phyloP scores from a whole-genome alignment of 1,140 invertebrate genomes.

The Chironomus striatipennis region DNA sequence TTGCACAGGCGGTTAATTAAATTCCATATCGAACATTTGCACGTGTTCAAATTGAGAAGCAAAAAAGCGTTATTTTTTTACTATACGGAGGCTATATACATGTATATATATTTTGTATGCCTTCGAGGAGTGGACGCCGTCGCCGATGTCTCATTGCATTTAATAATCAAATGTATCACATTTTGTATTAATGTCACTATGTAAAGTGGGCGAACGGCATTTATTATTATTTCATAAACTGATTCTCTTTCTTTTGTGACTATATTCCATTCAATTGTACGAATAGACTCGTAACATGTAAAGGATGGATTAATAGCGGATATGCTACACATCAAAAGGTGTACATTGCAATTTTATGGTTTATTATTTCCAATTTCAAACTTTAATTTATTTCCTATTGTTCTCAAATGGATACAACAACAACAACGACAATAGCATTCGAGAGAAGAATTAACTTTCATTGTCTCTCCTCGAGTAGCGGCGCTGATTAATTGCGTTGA shows the following conservation, averaged over 20 bases:
- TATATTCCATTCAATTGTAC: too few species aligned
- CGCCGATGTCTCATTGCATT: constrained; percentile 5
- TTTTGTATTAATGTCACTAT: not conserved
- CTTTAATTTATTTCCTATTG: constrained; percentile 6
- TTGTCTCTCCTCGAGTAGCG: not conserved
- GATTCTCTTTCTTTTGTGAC: not conserved
- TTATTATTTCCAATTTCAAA: constrained; percentile 2
- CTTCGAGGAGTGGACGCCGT: not conserved
- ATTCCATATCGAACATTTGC: constrained; percentile 22
- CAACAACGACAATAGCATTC: too few species aligned
- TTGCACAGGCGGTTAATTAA: constrained; percentile 22
- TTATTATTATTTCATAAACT: not conserved
- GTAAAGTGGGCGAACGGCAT: not conserved
- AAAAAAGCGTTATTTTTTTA: not conserved
- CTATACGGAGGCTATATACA: not conserved
- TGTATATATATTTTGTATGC: not conserved
- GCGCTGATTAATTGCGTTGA: not conserved
- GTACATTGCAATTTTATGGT: not conserved
- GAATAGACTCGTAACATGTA: too few species aligned
- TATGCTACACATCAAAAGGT: not conserved
- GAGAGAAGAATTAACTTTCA: not conserved
- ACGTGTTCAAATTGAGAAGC: constrained; percentile 20
- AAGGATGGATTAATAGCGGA: not conserved
- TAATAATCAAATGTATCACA: constrained; percentile 14
- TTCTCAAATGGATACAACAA: too few species aligned